A percentile compares a stretch with the other conserved stretches of the same genome.
phyloP scores from a whole-genome alignment of 2,113 vertebrate species.

The Dipodomys merriami region DNA sequence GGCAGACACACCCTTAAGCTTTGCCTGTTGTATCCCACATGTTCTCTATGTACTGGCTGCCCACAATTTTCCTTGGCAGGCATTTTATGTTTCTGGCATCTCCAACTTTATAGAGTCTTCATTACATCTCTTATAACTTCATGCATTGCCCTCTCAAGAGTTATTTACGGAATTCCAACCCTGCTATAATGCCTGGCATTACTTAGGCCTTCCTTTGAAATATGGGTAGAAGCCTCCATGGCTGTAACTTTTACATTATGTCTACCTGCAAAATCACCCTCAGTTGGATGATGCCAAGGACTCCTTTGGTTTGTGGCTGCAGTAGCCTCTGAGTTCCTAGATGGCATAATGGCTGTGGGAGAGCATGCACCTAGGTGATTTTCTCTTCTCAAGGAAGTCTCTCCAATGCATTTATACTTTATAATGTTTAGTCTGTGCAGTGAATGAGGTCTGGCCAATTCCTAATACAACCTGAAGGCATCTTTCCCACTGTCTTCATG shows the following conservation, averaged over 20 bases:
- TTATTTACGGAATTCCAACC: neutral
- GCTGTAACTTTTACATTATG: neutral
- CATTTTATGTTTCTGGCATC: too few relatives aligned
- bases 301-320: neutral
- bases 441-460: neutral
- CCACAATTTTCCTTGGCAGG: too few relatives aligned
- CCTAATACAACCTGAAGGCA: neutral
- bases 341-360: too few relatives aligned
- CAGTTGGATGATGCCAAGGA: neutral
- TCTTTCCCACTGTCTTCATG: neutral
- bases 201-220: neutral
- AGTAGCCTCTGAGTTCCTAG: too few relatives aligned
- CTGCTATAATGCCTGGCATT: neutral
- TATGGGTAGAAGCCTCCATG: neutral
- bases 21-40: too few relatives aligned
- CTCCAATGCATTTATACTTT: neutral
- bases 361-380: too few relatives aligned
- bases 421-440: neutral
- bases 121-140: too few relatives aligned
- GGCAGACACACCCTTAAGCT: neutral
- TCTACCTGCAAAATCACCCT: neutral
- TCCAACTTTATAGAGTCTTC: too few relatives aligned
- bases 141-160: neutral
- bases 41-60: too few relatives aligned
- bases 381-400: neutral